A percentile compares a stretch with the other conserved stretches of the same genome.
Conservation (phyloP, 2,113 vertebrate genomes). For the Poeciliopsis occidentalis region DNA sequence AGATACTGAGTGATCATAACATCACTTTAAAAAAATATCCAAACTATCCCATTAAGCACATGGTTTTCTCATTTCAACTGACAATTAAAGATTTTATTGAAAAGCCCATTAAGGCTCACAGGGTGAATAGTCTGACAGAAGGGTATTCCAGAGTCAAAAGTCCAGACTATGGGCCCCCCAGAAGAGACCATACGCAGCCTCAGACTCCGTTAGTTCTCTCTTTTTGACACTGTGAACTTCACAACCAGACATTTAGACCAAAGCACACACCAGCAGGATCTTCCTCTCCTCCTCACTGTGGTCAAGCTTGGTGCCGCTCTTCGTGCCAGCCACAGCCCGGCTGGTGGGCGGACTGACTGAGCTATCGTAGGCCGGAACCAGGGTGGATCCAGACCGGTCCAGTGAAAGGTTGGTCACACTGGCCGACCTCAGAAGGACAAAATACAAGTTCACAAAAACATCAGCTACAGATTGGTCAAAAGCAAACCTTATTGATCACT, state of each 20-base stretch:
- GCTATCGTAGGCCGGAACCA: slow-evolving; percentile 91
- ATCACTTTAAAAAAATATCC: too few relatives aligned
- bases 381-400: slow-evolving; percentile 89
- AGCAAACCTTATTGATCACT: neutral
- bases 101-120: too few relatives aligned
- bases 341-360: slow-evolving; percentile 92
- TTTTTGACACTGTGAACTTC: too few relatives aligned
- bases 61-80: too few relatives aligned
- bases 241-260: neutral
- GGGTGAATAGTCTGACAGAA: too few relatives aligned
- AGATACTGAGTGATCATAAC: too few relatives aligned
- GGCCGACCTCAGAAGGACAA: slow-evolving; percentile 82
- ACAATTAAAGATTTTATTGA: too few relatives aligned
- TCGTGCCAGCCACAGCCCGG: slow-evolving; percentile 79
- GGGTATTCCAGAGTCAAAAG: too few relatives aligned
- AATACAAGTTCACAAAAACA: neutral
- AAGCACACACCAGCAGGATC: slow-evolving; percentile 88
- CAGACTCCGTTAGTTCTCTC: too few relatives aligned
- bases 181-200: too few relatives aligned
- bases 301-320: slow-evolving; percentile 81
- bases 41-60: too few relatives aligned
- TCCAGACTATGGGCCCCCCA: too few relatives aligned
- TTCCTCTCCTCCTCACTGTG: slow-evolving; percentile 94
- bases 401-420: slow-evolving; percentile 93
- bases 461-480: neutral